Percentiles rank a stretch among this genome's conserved stretches.
Evolutionary conservation across 37 sponge, comb jelly and placozoan species (phyloP).

Genomic region (Aplysina aerophoba): DNA sequence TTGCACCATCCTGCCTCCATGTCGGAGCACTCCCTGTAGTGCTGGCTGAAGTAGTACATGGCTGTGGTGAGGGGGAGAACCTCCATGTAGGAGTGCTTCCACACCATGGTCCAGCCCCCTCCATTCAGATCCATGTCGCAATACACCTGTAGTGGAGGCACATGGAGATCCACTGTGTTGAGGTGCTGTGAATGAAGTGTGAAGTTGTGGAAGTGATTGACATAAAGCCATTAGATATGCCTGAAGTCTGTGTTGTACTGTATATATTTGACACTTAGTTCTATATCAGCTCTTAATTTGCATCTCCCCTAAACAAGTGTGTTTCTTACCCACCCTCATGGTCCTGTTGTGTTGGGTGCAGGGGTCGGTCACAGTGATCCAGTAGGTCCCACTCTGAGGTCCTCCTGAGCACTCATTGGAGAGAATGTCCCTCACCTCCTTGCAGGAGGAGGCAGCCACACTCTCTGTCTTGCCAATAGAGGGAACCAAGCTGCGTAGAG

Average conservation of each 20-base stretch:
- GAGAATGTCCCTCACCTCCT: conserved; percentile 11
- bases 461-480: conserved; percentile 7
- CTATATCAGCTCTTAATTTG: too few species aligned
- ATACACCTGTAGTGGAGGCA: neutral
- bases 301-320: too few species aligned
- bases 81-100: conserved; percentile 49
- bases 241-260: too few species aligned
- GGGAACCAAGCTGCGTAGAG: neutral
- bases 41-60: conserved; percentile 40
- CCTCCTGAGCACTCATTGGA: conserved; percentile 9
- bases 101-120: conserved; percentile 43
- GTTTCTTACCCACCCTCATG: too few species aligned
- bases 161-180: too few species aligned
- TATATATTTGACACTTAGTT: too few species aligned
- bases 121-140: conserved; percentile 38
- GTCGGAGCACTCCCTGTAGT: conserved; percentile 12
- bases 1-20: conserved; percentile 39
- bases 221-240: too few species aligned
- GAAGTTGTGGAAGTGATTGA: too few species aligned
- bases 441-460: conserved; percentile 4
- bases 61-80: conserved; percentile 14
- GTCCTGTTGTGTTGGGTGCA: too few species aligned
- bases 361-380: neutral
- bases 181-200: too few species aligned
- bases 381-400: conserved; percentile 12